phyloP scores from a whole-genome alignment of 2,888 invertebrate species.

The Lottia gigantea region DNA sequence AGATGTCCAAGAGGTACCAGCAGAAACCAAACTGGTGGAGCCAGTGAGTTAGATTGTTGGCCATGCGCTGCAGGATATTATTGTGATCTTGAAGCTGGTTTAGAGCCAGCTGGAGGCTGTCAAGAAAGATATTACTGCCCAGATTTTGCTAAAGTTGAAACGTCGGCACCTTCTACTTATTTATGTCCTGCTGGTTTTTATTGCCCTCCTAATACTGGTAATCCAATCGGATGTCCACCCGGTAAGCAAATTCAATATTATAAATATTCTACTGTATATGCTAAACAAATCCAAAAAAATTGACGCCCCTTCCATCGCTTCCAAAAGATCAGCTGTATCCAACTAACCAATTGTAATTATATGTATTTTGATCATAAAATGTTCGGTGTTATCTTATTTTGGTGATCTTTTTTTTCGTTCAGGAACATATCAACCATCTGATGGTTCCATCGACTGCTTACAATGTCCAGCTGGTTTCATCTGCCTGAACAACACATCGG shows the following conservation, averaged over 20 bases:
- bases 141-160: slow-evolving; percentile 41
- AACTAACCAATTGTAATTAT: too few species aligned
- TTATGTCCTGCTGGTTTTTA: slow-evolving; percentile 54
- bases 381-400: too few species aligned
- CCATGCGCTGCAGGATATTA: slow-evolving; percentile 53
- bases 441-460: slow-evolving; percentile 44
- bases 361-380: too few species aligned
- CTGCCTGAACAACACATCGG: slow-evolving; percentile 52
- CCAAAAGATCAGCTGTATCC: too few species aligned
- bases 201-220: slow-evolving; percentile 46
- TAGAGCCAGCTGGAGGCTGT: slow-evolving; percentile 48
- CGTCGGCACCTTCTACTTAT: slow-evolving; percentile 40
- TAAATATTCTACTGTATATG: too few species aligned
- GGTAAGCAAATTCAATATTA: slow-evolving; percentile 38
- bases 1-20: slow-evolving; percentile 53
- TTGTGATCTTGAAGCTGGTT: slow-evolving; percentile 42
- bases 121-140: slow-evolving; percentile 56
- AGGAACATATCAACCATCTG: slow-evolving; percentile 58
- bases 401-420: background rate
- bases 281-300: too few species aligned
- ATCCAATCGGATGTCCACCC: slow-evolving; percentile 49
- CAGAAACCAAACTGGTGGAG: slow-evolving; percentile 50
- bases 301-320: too few species aligned
- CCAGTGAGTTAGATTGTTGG: slow-evolving; percentile 46
- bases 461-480: slow-evolving; percentile 50